phyloP scores from a whole-genome alignment of 2,113 vertebrate species.

The Syngnathus floridae region DNA sequence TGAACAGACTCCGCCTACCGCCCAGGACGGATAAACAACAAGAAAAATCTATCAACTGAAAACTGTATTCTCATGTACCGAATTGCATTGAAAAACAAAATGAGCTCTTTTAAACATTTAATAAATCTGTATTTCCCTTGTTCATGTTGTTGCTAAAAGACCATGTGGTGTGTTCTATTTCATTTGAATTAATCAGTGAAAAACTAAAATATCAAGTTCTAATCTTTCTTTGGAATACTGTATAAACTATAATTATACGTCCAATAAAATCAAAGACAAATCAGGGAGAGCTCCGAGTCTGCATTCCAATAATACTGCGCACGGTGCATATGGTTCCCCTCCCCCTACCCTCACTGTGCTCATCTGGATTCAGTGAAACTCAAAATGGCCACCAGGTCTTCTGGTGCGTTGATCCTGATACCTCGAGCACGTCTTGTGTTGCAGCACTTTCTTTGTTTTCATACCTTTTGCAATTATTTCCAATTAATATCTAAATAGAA shows the following conservation, averaged over 20 bases:
- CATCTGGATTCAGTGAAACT: slow-evolving; percentile 62
- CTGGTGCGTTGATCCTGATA: slow-evolving; percentile 27
- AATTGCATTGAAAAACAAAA: slow-evolving; percentile 9
- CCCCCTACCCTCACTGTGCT: slow-evolving; percentile 41
- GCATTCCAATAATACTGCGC: slow-evolving; percentile 52
- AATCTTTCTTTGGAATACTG: not conserved
- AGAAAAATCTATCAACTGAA: slow-evolving; percentile 19
- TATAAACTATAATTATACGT: not conserved
- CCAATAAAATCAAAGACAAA: slow-evolving; percentile 13
- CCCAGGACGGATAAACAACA: slow-evolving; percentile 15
- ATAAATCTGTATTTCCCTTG: not conserved
- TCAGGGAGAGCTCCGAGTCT: slow-evolving; percentile 34
- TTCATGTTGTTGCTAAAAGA: slow-evolving; percentile 4
- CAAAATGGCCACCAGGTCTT: slow-evolving; percentile 64
- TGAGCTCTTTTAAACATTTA: not conserved
- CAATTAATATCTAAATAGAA: not conserved
- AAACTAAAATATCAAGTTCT: not conserved
- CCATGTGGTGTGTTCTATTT: not conserved
- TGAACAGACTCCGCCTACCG: slow-evolving; percentile 54
- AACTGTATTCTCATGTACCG: slow-evolving; percentile 17
- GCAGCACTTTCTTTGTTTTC: not conserved
- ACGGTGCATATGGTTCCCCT: slow-evolving; percentile 42
- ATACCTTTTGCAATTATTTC: not conserved
- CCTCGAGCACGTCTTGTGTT: slow-evolving; percentile 14
- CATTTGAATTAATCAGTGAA: not conserved